These are phyloP conservation scores for Halichoerus grypus DNA, from an alignment of 2,113 vertebrate genomes.

Conservation along the genomic window DNA sequence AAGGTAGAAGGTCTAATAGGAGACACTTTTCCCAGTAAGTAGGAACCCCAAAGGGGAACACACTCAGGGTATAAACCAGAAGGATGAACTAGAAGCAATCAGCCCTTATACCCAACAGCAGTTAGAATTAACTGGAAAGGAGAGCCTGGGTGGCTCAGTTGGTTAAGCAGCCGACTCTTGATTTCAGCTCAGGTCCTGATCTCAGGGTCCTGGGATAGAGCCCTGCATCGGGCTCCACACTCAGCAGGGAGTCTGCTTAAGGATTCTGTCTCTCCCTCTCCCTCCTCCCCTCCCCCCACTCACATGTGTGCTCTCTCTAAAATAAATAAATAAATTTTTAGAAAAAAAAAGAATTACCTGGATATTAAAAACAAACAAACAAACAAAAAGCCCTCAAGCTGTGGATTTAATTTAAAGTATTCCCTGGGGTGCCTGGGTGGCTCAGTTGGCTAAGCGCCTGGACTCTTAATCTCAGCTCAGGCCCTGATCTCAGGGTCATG, in stretches of 20 bases:
- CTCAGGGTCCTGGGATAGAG: background rate
- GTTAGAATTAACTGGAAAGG: constrained; percentile 14
- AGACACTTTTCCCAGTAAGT: constrained; percentile 12
- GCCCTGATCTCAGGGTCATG: background rate
- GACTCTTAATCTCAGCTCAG: background rate
- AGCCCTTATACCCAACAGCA: background rate
- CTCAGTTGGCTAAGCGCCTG: background rate
- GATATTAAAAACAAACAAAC: background rate
- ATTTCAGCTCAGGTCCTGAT: background rate
- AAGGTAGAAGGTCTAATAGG: background rate
- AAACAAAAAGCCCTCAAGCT: background rate
- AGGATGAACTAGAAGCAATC: constrained; percentile 39
- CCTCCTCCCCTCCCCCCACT: background rate
- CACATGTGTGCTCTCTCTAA: background rate
- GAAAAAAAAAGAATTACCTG: background rate
- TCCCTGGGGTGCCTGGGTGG: background rate
- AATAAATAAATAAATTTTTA: background rate
- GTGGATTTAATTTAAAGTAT: constrained; percentile 36
- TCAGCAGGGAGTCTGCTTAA: background rate
- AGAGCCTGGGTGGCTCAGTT: background rate
- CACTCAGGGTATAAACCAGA: constrained; percentile 10
- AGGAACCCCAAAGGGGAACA: background rate
- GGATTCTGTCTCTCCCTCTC: background rate
- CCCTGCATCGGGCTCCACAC: background rate
- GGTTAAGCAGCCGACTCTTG: background rate